Base-by-base conservation (phyloP, 1,140 invertebrate species). In the Arion vulgaris region DNA sequence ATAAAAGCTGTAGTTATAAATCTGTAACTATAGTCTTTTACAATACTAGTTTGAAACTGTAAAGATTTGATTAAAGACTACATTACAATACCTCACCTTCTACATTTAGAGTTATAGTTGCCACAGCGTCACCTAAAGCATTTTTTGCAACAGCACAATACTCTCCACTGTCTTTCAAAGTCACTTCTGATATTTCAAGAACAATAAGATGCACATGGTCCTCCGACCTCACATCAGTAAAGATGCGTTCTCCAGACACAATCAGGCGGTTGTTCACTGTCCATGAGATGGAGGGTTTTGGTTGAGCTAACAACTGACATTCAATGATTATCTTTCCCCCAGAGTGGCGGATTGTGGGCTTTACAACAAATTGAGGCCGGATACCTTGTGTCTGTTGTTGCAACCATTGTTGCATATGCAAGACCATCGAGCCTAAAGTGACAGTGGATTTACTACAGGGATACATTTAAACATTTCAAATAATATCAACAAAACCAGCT, bases 91-190 rank as follows among this genome's bases (percentile, higher is more conserved):
- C 69, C 81, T 80, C 88, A 92, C 91, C 90, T 90, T 97, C 98
- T 93, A 99, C 98, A 94, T 99, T 99, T 91, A 99, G 95, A 92
- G 98, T 99, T 93, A 99, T 99, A 87, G 97, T 99, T 85, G 98
- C 98, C 83, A 97, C 96, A 90, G 98, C 97, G 94, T 99, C 98
- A 90, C 98, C 98, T 94, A 96, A 96, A 92, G 96, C 96, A 93
- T 99, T 99, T 93, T 97, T 98, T 86, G 98, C 98, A 93, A 97
- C 96, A 89, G 98, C 97, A 93, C 97, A 97, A 94, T 99, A 99
- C 83, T 98, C 95, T 88, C 98, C 98, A 84, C 97, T 97, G 93
- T 99, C 98, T 51, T 95, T 95, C 94, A 98, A 96, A 92, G 97
- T 95, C 87, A 98, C 97, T 92, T 98, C 97, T 91, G 98, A 96